Evolutionary conservation across 2,113 vertebrate genomes (phyloP).

Genomic region (Daphoenositta chrysoptera): DNA sequence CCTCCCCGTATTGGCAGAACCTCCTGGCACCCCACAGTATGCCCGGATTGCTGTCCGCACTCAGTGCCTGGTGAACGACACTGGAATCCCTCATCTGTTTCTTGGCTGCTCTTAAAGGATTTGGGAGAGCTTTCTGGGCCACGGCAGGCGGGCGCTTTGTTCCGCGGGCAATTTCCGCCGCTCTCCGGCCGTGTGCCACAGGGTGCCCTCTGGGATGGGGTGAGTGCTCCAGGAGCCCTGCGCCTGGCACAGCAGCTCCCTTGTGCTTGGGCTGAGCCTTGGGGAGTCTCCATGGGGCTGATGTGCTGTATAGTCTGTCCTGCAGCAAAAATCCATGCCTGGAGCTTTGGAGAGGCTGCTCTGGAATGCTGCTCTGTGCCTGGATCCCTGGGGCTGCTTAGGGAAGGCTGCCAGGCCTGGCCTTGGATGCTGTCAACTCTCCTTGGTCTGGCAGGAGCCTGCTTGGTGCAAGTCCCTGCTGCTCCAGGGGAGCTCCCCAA

Average conservation of each 20-base stretch:
- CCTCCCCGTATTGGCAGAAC: background rate
- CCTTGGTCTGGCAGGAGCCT: background rate
- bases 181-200: background rate
- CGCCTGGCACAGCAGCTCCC: background rate
- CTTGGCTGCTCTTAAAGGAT: background rate
- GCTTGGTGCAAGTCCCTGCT: background rate
- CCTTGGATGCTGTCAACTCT: background rate
- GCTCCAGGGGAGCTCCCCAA: background rate
- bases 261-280: background rate
- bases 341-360: background rate
- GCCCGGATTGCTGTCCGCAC: fast-evolving
- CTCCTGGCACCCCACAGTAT: background rate
- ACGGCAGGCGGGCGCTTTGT: background rate
- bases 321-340: background rate
- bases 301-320: background rate
- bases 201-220: background rate
- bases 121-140: background rate
- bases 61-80: background rate
- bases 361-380: background rate
- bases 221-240: background rate
- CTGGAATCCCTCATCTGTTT: background rate
- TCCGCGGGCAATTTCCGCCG: fast-evolving
- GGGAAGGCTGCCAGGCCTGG: background rate
- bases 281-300: background rate
- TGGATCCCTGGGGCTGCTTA: background rate